These are phyloP conservation scores for Sympetrum striolatum DNA, from an alignment of 2,888 invertebrate genomes.

Conservation along the genomic window DNA sequence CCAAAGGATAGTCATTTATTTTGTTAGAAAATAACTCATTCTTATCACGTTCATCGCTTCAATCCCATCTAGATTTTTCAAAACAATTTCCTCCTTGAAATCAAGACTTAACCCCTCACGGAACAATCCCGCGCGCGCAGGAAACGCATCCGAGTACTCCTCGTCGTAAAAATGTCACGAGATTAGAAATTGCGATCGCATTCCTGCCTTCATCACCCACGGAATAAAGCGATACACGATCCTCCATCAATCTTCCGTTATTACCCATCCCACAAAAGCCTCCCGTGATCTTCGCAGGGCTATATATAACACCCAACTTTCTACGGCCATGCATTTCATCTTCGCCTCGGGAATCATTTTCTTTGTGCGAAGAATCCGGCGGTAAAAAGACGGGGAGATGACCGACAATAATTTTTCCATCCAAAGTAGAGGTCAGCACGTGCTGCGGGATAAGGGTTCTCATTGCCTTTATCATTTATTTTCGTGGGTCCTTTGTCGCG, in stretches of 20 bases:
- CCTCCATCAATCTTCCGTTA: background rate
- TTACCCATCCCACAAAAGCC: background rate
- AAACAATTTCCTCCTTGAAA: too few relatives aligned
- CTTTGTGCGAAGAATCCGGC: background rate
- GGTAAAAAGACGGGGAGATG: background rate
- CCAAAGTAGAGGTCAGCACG: constrained; percentile 26
- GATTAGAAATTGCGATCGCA: too few relatives aligned
- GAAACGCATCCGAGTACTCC: too few relatives aligned
- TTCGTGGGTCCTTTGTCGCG: background rate
- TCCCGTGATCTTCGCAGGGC: background rate
- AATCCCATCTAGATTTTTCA: too few relatives aligned
- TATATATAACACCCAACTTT: background rate
- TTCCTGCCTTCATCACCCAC: too few relatives aligned
- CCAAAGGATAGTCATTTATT: too few relatives aligned
- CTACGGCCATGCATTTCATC: background rate
- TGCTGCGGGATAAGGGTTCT: background rate
- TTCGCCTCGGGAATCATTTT: background rate
- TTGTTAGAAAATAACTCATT: too few relatives aligned
- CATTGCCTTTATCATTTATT: background rate
- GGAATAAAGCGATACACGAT: background rate
- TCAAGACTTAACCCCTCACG: too few relatives aligned
- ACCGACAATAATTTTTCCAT: constrained; percentile 9
- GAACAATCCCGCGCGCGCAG: too few relatives aligned
- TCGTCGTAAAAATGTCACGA: too few relatives aligned
- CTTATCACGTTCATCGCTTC: too few relatives aligned